Conservation (phyloP, 2,797 vertebrate species). For the Monodelphis domestica region DNA sequence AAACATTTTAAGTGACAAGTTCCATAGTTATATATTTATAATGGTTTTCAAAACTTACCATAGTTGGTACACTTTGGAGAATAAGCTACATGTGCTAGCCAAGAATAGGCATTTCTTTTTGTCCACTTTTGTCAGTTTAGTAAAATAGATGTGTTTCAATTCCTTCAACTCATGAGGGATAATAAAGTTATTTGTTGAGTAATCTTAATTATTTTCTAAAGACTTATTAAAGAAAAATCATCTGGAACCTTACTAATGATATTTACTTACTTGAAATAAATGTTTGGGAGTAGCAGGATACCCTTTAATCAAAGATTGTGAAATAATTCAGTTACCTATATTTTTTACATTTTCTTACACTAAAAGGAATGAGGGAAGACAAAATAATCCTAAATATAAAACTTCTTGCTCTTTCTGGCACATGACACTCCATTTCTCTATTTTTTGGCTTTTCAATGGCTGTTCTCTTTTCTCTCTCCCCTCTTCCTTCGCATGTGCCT, state of each 20-base stretch:
- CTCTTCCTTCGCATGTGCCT: no score
- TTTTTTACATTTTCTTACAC: constrained; percentile 54
- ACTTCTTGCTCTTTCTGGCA: no score
- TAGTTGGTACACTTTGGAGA: no score
- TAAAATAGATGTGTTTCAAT: not conserved
- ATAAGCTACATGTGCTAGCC: constrained; percentile 35
- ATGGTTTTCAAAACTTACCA: no score
- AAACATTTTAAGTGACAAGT: no score
- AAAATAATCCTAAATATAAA: no score
- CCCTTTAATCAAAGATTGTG: constrained; percentile 56
- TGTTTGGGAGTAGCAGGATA: constrained; percentile 34
- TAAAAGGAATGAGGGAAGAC: not conserved
- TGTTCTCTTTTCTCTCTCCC: no score
- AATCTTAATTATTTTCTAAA: constrained; percentile 57
- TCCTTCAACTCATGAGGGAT: constrained; percentile 46
- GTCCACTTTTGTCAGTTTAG: constrained; percentile 61
- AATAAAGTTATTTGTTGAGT: constrained; percentile 45
- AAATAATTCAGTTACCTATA: constrained; percentile 64
- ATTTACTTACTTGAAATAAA: constrained; percentile 58
- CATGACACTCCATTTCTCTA: no score
- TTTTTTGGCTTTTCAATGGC: no score
- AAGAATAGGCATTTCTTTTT: constrained; percentile 72
- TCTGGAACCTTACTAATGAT: constrained; percentile 62
- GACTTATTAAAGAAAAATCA: constrained; percentile 47
- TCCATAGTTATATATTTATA: no score